A percentile compares a stretch with the other conserved stretches of the same genome.
These are phyloP conservation scores for Crotalus tigris DNA, from an alignment of 2,113 vertebrate genomes.

Conservation along the genomic window DNA sequence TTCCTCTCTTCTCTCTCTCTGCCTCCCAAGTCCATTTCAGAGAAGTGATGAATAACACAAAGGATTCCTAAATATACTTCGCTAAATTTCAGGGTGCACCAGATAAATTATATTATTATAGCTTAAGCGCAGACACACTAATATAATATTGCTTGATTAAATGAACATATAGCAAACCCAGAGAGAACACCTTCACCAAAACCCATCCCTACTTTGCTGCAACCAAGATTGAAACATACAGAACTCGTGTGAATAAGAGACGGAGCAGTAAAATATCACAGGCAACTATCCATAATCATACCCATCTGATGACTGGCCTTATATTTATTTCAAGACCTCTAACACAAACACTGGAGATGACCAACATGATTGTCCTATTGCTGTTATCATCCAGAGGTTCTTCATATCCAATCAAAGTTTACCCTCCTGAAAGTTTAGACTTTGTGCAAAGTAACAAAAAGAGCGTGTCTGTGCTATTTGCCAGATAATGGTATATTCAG, in stretches of 20 bases:
- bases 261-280: background rate
- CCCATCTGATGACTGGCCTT: background rate
- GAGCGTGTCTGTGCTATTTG: background rate
- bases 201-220: background rate
- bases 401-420: background rate
- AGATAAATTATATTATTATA: constrained; percentile 18
- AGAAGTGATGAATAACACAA: background rate
- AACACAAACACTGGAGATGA: background rate
- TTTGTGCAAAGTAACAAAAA: background rate
- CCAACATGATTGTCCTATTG: background rate
- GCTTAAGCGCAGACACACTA: constrained; percentile 12
- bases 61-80: constrained; percentile 11
- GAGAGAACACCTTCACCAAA: background rate
- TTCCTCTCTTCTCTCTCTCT: background rate
- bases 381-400: background rate
- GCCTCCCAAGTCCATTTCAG: background rate
- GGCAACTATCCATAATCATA: background rate
- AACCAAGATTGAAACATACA: background rate
- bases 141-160: constrained; percentile 29
- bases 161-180: constrained; percentile 11
- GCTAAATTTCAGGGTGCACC: background rate
- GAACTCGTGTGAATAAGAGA: background rate
- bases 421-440: background rate
- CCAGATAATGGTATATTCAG: background rate
- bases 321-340: background rate